Conservation (phyloP, 1,140 invertebrate genomes). For the Drusus annulatus region DNA sequence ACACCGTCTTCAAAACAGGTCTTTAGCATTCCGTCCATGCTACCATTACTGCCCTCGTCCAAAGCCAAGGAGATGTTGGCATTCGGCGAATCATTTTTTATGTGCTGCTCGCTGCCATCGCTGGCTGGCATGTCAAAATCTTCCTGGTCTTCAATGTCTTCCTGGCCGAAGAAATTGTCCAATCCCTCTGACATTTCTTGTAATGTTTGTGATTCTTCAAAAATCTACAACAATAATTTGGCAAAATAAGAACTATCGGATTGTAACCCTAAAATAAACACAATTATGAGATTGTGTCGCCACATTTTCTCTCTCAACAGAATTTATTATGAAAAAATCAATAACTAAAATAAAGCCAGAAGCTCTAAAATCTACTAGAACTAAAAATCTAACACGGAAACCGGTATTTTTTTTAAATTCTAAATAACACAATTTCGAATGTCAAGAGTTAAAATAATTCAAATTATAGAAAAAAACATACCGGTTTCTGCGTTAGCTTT, state of each 20-base stretch:
- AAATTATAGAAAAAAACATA: background rate
- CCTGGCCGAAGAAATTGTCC: conserved; percentile 49
- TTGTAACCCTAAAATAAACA: background rate
- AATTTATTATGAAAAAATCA: background rate
- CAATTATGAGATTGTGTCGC: background rate
- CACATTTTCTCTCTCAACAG: background rate
- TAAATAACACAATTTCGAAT: no score
- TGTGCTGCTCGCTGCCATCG: conserved; percentile 35
- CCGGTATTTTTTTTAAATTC: no score
- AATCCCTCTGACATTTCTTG: conserved; percentile 51
- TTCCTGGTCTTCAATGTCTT: conserved; percentile 46
- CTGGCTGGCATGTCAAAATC: conserved; percentile 46
- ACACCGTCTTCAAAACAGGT: conserved; percentile 52
- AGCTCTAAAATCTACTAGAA: no score
- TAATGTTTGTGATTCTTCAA: conserved; percentile 52
- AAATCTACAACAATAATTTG: conserved; percentile 47
- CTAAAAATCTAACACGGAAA: no score
- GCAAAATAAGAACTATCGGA: background rate
- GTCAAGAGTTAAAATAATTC: no score
- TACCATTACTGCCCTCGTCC: conserved; percentile 56
- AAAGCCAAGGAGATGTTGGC: conserved; percentile 44
- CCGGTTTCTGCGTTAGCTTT: conserved; percentile 39
- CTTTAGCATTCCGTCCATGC: conserved; percentile 55
- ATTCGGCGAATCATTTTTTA: conserved; percentile 45
- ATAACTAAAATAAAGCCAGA: no score